Conservation (phyloP, 2,888 invertebrate species). For the Hedya salicella region DNA sequence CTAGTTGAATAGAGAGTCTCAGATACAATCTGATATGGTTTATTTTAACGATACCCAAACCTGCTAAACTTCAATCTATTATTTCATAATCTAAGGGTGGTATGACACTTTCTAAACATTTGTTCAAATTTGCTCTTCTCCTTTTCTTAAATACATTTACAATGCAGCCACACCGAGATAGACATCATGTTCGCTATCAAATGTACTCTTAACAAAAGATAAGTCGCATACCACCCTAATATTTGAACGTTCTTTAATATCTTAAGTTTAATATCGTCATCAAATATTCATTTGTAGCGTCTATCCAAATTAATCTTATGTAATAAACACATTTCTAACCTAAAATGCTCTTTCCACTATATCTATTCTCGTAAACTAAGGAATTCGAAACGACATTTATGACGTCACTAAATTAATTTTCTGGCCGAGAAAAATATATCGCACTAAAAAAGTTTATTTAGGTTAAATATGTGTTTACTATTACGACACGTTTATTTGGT, state of each 20-base stretch:
- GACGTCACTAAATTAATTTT: background rate
- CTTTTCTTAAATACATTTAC: no score
- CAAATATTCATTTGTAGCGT: background rate
- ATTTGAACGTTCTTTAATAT: background rate
- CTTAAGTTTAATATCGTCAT: background rate
- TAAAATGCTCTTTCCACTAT: background rate
- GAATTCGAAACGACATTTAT: background rate
- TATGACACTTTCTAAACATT: no score
- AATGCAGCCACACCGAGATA: no score
- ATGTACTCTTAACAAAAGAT: no score
- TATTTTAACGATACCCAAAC: no score
- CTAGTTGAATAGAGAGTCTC: no score
- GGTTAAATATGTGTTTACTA: background rate
- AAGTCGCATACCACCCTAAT: background rate
- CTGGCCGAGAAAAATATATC: background rate
- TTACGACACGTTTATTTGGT: background rate
- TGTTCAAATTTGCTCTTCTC: no score
- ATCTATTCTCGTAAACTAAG: background rate
- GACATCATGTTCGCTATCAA: no score
- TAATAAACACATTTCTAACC: background rate
- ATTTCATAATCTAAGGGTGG: no score
- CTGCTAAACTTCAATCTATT: no score
- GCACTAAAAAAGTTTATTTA: background rate
- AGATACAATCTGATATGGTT: no score
- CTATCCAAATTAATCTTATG: background rate